phyloP scores from a whole-genome alignment of 2,888 invertebrate species.

The Leptopterna dolabrata region DNA sequence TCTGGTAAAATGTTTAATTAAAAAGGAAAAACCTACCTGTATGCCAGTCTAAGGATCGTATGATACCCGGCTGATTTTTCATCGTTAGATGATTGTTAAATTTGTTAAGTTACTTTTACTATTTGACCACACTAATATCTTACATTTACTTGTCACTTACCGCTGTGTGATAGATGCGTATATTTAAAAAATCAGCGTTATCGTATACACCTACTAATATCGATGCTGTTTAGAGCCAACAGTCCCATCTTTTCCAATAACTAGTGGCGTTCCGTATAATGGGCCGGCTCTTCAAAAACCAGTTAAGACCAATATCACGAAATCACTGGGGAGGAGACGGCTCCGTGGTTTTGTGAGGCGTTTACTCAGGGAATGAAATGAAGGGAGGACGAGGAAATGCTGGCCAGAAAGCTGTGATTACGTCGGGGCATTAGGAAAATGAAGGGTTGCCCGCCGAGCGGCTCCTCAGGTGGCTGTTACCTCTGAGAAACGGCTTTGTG shows the following conservation, averaged over 20 bases:
- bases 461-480: slow-evolving; percentile 41
- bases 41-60: too few relatives aligned
- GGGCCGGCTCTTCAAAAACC: slow-evolving; percentile 1
- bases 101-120: too few relatives aligned
- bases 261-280: not conserved
- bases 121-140: too few relatives aligned
- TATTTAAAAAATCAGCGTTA: too few relatives aligned
- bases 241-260: not conserved
- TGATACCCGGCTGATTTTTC: too few relatives aligned
- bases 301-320: not conserved
- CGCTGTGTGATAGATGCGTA: too few relatives aligned
- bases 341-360: not conserved
- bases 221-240: too few relatives aligned
- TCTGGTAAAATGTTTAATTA: too few relatives aligned
- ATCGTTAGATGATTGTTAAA: too few relatives aligned
- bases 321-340: not conserved
- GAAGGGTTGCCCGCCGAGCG: slow-evolving; percentile 29
- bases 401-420: slow-evolving; percentile 39
- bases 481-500: not conserved
- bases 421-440: slow-evolving; percentile 40
- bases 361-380: slow-evolving; percentile 9
- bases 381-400: not conserved
- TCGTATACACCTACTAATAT: too few relatives aligned
- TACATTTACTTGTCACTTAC: too few relatives aligned
- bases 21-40: too few relatives aligned